Conservation (phyloP, 2,113 vertebrate species). For the Burhinus bistriatus region DNA sequence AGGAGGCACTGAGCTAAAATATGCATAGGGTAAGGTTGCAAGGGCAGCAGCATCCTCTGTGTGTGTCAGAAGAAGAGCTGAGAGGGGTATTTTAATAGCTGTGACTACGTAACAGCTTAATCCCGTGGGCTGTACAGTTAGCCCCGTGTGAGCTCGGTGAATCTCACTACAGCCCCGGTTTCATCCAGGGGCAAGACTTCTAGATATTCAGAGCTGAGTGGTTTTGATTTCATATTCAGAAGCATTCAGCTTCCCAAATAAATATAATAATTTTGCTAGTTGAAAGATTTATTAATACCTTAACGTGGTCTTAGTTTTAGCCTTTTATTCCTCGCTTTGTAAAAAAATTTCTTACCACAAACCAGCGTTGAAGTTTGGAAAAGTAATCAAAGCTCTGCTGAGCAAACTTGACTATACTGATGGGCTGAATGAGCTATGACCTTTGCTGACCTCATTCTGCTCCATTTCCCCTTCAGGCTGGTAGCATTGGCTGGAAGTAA, state of each 20-base stretch:
- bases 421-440: slow-evolving; percentile 6
- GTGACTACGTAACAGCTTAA: neutral
- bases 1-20: neutral
- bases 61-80: neutral
- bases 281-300: neutral
- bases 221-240: slow-evolving; percentile 29
- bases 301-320: neutral
- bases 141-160: rapidly evolving
- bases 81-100: neutral
- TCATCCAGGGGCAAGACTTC: neutral
- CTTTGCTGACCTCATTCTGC: slow-evolving; percentile 6
- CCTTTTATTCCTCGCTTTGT: neutral
- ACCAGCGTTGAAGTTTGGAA: slow-evolving; percentile 1
- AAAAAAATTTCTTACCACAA: neutral
- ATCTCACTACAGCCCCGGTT: neutral
- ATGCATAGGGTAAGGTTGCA: neutral
- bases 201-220: neutral
- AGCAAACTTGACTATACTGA: slow-evolving; percentile 10
- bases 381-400: slow-evolving; percentile 25
- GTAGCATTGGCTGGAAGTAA: neutral
- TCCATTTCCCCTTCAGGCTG: slow-evolving; percentile 23
- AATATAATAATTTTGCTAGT: neutral
- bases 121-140: neutral
- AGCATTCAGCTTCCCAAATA: slow-evolving; percentile 34
- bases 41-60: neutral